Evolutionary conservation across 1,140 invertebrate species (phyloP).

Genomic region (Lamellibrachia luymesi): DNA sequence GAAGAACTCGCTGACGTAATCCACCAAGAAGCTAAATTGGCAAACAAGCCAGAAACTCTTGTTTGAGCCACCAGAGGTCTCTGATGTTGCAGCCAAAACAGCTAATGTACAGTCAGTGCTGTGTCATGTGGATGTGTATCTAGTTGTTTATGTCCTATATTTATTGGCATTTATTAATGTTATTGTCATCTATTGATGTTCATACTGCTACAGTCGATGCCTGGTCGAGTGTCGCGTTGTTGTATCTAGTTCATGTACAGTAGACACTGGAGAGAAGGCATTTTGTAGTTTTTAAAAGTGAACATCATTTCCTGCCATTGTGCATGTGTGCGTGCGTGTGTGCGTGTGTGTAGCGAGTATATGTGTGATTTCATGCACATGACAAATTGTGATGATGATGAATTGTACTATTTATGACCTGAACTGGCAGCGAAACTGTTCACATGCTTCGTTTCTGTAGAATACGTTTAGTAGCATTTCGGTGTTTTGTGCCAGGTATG

Average conservation of each 20-base stretch:
- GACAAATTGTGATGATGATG: neutral
- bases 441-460: neutral
- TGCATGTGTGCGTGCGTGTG: neutral
- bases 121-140: neutral
- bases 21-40: conserved; percentile 72
- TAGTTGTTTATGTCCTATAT: neutral
- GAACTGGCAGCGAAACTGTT: neutral
- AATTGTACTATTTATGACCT: neutral
- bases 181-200: neutral
- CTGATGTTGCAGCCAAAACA: neutral
- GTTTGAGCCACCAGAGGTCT: conserved; percentile 14
- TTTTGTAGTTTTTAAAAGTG: neutral
- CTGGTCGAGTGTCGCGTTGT: neutral
- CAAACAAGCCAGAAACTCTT: conserved; percentile 67
- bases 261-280: neutral
- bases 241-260: neutral
- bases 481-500: neutral
- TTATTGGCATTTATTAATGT: neutral
- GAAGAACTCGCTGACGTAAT: conserved; percentile 92
- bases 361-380: neutral
- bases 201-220: neutral
- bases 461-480: neutral
- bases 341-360: too few species aligned
- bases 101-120: neutral
- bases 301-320: neutral